Conservation (phyloP, 1,140 invertebrate genomes). For the Chymomyza costata region DNA sequence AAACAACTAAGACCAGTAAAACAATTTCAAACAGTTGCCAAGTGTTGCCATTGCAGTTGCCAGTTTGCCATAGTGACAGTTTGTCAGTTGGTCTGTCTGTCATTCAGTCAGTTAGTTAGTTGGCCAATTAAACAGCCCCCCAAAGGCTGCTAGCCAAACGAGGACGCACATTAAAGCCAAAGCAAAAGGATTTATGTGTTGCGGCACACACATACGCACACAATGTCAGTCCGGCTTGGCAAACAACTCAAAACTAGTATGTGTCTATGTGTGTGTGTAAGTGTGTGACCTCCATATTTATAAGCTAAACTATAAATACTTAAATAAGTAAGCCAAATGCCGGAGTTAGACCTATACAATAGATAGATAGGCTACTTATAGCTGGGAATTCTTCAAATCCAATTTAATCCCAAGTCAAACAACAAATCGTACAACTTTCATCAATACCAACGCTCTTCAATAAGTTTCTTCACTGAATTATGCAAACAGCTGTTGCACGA, state of each 20-base stretch:
- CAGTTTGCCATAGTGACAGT: slow-evolving; percentile 17
- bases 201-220: slow-evolving; percentile 31
- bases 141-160: slow-evolving; percentile 43
- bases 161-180: slow-evolving; percentile 62
- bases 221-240: slow-evolving; percentile 13
- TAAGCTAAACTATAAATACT: slow-evolving; percentile 42
- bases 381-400: no score
- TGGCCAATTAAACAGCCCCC: slow-evolving; percentile 35
- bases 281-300: slow-evolving; percentile 39
- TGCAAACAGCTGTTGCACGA: no score
- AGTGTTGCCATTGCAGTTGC: neutral
- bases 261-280: slow-evolving; percentile 20
- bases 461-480: no score
- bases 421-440: no score
- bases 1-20: no score
- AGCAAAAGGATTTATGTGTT: slow-evolving; percentile 49
- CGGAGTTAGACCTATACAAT: no score
- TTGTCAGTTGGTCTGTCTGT: slow-evolving; percentile 27
- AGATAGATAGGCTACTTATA: no score
- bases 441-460: no score
- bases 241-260: slow-evolving; percentile 7
- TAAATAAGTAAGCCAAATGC: no score
- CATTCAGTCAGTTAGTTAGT: slow-evolving; percentile 13
- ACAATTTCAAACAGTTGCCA: neutral
- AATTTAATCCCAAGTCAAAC: no score